phyloP scores from a whole-genome alignment of 2,113 vertebrate species.

The Perca schrenkii region DNA sequence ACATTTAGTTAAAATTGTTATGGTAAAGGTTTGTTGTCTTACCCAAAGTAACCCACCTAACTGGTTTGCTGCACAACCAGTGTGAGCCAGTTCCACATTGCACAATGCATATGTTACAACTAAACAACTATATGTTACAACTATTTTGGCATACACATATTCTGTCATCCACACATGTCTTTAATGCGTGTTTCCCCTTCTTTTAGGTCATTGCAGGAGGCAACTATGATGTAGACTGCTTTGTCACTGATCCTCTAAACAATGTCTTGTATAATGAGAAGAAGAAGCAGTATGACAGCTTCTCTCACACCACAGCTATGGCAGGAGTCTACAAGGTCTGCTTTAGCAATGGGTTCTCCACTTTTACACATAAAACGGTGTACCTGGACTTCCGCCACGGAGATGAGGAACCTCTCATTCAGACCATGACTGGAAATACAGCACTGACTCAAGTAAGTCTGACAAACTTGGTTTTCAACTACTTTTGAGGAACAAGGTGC shows the following conservation, averaged over 20 bases:
- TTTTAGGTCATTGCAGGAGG: conserved; percentile 92
- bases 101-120: conserved; percentile 10
- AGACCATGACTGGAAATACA: conserved; percentile 81
- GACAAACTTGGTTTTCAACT: background rate
- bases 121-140: background rate
- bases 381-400: conserved; percentile 91
- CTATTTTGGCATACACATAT: background rate
- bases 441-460: conserved; percentile 91
- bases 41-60: background rate
- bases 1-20: background rate
- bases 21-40: background rate
- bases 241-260: conserved; percentile 86
- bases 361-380: conserved; percentile 91
- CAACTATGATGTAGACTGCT: conserved; percentile 94
- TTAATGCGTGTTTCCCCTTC: background rate
- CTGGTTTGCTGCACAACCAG: background rate
- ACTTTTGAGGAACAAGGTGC: background rate
- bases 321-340: conserved; percentile 90
- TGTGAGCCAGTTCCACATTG: background rate
- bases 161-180: background rate
- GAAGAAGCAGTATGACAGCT: conserved; percentile 92
- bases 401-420: conserved; percentile 86
- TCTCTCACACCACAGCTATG: conserved; percentile 83
- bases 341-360: conserved; percentile 96
- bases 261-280: conserved; percentile 88